A percentile compares a stretch with the other conserved stretches of the same genome.
Conservation (phyloP, 1,140 invertebrate species). For the Bombus vancouverensis region DNA sequence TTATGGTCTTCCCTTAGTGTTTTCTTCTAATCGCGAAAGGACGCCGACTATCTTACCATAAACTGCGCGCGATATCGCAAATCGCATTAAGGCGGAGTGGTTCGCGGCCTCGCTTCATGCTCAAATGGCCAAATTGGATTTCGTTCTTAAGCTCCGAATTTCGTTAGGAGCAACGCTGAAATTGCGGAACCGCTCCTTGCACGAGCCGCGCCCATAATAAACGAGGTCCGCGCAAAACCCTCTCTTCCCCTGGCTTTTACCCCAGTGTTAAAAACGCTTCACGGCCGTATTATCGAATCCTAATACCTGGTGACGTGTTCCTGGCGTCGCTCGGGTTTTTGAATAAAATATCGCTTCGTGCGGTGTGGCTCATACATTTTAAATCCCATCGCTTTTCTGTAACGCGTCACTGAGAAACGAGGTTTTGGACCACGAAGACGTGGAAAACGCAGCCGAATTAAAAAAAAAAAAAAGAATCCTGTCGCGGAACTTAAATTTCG, state of each 20-base stretch:
- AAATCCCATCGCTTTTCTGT: constrained; percentile 39
- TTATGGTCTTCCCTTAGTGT: not conserved
- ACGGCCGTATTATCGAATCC: constrained; percentile 38
- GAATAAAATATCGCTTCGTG: constrained; percentile 52
- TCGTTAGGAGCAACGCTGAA: constrained; percentile 43
- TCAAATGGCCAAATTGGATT: constrained; percentile 50
- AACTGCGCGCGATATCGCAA: constrained; percentile 40
- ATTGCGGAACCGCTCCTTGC: not conserved
- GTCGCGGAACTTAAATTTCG: not conserved
- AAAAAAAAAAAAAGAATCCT: not conserved
- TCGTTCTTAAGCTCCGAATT: constrained; percentile 50
- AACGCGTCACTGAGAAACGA: constrained; percentile 24
- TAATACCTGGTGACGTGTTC: constrained; percentile 31
- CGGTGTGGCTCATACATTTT: constrained; percentile 53
- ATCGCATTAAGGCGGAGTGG: constrained; percentile 43
- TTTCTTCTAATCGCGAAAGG: not conserved
- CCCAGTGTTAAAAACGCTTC: constrained; percentile 14
- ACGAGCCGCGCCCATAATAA: constrained; percentile 37
- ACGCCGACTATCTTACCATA: constrained; percentile 34
- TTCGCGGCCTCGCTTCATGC: constrained; percentile 25
- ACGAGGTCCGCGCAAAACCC: constrained; percentile 1
- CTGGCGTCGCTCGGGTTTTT: constrained; percentile 20
- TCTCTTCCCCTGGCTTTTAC: not conserved
- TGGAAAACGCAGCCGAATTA: not conserved
- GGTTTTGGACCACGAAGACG: not conserved